These are phyloP conservation scores for Goniozus legneri DNA, from an alignment of 1,140 invertebrate species.

Conservation along the genomic window DNA sequence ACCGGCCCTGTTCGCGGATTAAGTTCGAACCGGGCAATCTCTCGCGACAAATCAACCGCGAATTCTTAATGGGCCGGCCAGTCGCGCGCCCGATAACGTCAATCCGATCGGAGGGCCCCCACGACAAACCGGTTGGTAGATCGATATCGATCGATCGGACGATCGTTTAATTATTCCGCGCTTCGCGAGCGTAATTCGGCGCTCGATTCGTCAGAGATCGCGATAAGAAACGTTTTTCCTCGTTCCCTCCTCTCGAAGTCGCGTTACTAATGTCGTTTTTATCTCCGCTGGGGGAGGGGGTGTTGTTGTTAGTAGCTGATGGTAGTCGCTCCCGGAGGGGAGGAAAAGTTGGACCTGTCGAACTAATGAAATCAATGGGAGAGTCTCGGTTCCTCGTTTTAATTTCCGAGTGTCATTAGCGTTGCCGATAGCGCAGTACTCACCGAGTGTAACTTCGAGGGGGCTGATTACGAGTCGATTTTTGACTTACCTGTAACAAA, in stretches of 20 bases:
- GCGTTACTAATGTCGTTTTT: slow-evolving; percentile 46
- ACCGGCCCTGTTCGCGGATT: slow-evolving; percentile 32
- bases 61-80: slow-evolving; percentile 16
- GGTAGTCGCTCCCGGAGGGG: no score
- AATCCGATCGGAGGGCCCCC: no score
- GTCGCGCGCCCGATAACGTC: no score
- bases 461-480: slow-evolving; percentile 1
- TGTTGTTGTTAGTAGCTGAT: no score
- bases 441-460: no score
- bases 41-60: slow-evolving; percentile 26
- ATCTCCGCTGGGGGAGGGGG: no score
- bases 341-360: no score
- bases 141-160: no score
- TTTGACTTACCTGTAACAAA: slow-evolving; percentile 39
- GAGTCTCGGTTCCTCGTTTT: slow-evolving; percentile 28
- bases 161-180: no score
- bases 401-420: slow-evolving; percentile 41
- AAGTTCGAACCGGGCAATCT: slow-evolving; percentile 42
- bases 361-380: slow-evolving; percentile 46
- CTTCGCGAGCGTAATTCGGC: no score
- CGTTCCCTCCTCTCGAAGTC: neutral
- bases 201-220: neutral
- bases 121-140: no score
- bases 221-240: slow-evolving; percentile 8
- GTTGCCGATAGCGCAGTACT: neutral